Evolutionary conservation across 1,140 invertebrate genomes (phyloP).

Genomic region (Sycobia sp.): DNA sequence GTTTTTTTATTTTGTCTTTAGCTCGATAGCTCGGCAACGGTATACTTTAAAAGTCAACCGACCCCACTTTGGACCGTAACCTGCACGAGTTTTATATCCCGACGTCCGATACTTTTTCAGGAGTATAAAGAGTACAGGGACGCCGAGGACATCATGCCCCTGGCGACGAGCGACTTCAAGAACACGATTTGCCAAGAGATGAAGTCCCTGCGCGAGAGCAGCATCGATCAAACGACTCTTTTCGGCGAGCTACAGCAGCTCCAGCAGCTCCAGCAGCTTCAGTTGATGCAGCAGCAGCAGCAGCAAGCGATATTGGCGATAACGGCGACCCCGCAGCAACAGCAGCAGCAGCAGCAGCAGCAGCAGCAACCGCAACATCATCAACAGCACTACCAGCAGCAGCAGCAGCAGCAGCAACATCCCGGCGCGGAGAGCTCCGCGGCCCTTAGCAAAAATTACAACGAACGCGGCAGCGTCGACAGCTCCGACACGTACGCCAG

Average conservation of each 20-base stretch:
- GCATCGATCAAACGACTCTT: constrained; percentile 57
- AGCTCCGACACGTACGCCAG: constrained; percentile 93
- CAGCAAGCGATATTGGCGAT: too few species aligned
- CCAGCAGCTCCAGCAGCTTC: constrained; percentile 10
- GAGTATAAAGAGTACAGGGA: constrained; percentile 88
- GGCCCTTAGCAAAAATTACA: constrained; percentile 57
- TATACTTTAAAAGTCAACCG: too few species aligned
- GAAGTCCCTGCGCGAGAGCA: constrained; percentile 66
- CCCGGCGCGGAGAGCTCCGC: constrained; percentile 14
- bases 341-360: not conserved
- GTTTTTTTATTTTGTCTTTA: too few species aligned
- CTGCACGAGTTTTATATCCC: too few species aligned
- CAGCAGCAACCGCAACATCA: constrained; percentile 1
- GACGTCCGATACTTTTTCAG: too few species aligned
- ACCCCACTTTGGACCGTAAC: too few species aligned
- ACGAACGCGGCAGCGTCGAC: constrained; percentile 76
- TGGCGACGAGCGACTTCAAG: constrained; percentile 77
- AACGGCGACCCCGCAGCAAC: not conserved
- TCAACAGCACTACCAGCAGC: not conserved
- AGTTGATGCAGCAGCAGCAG: not conserved
- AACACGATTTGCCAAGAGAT: constrained; percentile 80
- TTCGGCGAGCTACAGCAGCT: constrained; percentile 49
- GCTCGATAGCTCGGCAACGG: too few species aligned
- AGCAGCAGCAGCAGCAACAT: constrained; percentile 8
- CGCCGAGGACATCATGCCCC: constrained; percentile 83